Evolutionary conservation across 2,888 invertebrate genomes (phyloP), one percentile per base, ranked within the genome.

Genomic region (Apodemia duryi): DNA sequence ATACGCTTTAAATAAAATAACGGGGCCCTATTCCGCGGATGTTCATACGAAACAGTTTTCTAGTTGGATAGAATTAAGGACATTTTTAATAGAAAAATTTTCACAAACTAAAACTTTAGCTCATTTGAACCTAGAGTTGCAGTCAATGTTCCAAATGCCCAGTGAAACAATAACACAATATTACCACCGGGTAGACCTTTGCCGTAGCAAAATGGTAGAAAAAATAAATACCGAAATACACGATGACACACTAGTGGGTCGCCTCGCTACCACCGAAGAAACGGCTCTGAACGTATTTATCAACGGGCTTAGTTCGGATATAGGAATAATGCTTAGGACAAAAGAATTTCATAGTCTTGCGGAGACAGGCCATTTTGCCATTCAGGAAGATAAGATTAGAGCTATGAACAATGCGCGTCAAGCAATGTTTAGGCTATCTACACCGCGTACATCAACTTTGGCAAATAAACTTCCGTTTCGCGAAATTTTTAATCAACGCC

Each of bases 141-240:
- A 77, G 41, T 67, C 73, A 0, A 63, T 73, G 63, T 77, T 76
- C 29, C 75, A 77, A 71, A 77, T 72, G 65, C 69, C 71, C 0
- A 67, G 63, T 1, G 75, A 78, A 67, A 66, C 67, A 0, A 63
- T 77, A 0, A 74, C 71, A 0, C 72, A 78, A 10, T 77, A 73
- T 54, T 75, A 66, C 29, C 72, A 70, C 11, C 65, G 75, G n/a
- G 73, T 75, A 1, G 72, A 75, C 64, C 21, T 71, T 1, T 73
- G 75, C 63, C 54, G 70, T 21, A 68, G 63, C 32, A 75, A 75
- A 73, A 71, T 76, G 0, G 38, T 76, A 21, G 74, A 74, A 67
- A 76, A 75, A 69, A 6, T 74, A 38, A 67, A 65, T 1, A 63
- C 70, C 0, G 73, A 76, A 66, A 63, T 71, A n/a, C 28, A 28